Evolutionary conservation across 92 coral and sea anemone species (phyloP), one percentile per base, ranked within the genome.

Genomic region (Meandrina meandrites): DNA sequence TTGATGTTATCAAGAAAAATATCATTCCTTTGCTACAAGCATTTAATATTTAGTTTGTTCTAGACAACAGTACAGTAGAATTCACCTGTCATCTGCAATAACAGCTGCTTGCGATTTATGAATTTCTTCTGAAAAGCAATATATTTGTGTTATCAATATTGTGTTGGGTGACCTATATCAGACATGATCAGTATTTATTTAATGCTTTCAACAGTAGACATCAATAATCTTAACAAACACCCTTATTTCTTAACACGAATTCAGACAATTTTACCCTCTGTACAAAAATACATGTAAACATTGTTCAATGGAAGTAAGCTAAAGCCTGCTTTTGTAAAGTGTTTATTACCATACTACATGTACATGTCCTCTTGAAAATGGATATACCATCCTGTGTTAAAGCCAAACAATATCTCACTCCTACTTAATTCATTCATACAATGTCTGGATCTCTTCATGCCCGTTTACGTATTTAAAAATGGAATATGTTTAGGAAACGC

Each of bases 21-120:
- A 72, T 4, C 22, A 7, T 15, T 36, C 18, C 13, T 67, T 13
- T 12, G 37, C 1, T n/a, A 45, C 0, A 69, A 18, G 11, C 51
- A 30, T 47, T 31, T 17, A n/a, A n/a, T n/a, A 11, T 28, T 70
- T 32, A n/a, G n/a, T 51, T 45, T 21, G 35, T 66, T 28, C 34
- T 5, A 7, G 19, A 66, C 35, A 45, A 78, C 56, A 30, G 9
- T 21, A 21, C 66, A 58, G 21, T 18, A 40, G 74, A 24, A 72
- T 87, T 79, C 79, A 94, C 97, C 81, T 88, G 56, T 86, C 92
- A 88, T 92, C 97, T 64, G 93, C 83, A 75, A 91, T 83, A 21
- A 90, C 82, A 35, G 90, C 88, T 88, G 81, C 92, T 87, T 94
- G 97, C 13, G 95, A 92, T 64, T 91, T 93, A 76, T 87, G 92